Evolutionary conservation across 2,797 vertebrate species (phyloP).

Genomic region (Erpetoichthys calabaricus): DNA sequence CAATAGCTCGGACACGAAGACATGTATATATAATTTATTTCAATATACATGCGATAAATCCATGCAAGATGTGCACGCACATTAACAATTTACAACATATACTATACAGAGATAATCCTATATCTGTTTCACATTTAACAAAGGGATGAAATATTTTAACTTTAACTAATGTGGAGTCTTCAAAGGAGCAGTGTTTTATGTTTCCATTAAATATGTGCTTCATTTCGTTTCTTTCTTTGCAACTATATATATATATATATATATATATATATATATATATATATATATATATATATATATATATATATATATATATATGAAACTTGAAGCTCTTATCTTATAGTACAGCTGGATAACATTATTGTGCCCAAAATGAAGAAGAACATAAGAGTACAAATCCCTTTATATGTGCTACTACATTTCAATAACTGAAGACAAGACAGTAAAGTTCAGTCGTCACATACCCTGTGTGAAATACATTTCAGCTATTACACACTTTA

Average conservation of each 20-base stretch:
- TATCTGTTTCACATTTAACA: slow-evolving; percentile 21
- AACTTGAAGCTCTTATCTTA: slow-evolving; percentile 49
- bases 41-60: slow-evolving; percentile 87
- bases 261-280: slow-evolving; percentile 21
- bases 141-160: slow-evolving; percentile 11
- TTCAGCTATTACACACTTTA: slow-evolving; percentile 37
- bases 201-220: slow-evolving; percentile 42
- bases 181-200: slow-evolving; percentile 17
- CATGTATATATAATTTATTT: slow-evolving; percentile 74
- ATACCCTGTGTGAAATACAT: slow-evolving; percentile 44
- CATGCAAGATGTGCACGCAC: slow-evolving; percentile 83
- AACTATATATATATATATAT: no score
- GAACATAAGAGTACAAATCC: slow-evolving; percentile 19
- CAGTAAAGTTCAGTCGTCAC: slow-evolving; percentile 18
- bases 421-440: slow-evolving; percentile 47
- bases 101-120: slow-evolving; percentile 62
- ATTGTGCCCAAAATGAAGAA: not conserved
- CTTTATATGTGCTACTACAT: slow-evolving; percentile 15
- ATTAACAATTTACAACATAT: slow-evolving; percentile 64
- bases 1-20: slow-evolving; percentile 4
- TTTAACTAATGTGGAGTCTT: slow-evolving; percentile 11
- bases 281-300: slow-evolving; percentile 46
- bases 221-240: slow-evolving; percentile 16
- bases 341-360: no score
- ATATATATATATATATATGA: slow-evolving; percentile 56